Percentiles rank a stretch among this genome's conserved stretches.
Conservation (phyloP, 2,888 invertebrate genomes). For the Eristalis pertinax region DNA sequence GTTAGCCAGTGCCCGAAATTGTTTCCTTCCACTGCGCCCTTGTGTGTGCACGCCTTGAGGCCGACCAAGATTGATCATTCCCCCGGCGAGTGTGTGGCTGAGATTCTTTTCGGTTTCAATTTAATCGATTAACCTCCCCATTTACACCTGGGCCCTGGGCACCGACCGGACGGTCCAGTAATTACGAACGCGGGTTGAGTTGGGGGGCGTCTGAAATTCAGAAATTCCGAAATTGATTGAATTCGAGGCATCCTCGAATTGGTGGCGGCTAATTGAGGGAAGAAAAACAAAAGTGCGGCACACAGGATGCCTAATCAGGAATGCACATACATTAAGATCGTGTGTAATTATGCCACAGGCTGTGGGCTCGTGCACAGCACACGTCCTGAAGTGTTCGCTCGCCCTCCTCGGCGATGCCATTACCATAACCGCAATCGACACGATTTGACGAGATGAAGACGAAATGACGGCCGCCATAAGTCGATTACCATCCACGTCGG, state of each 20-base stretch:
- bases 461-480: constrained; percentile 26
- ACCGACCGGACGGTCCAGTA: background rate
- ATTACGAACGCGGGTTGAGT: too few relatives aligned
- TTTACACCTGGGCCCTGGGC: constrained; percentile 42
- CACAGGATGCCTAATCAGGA: constrained; percentile 29
- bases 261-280: constrained; percentile 24
- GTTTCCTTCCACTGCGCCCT: constrained; percentile 38
- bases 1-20: constrained; percentile 21
- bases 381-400: constrained; percentile 7
- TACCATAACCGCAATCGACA: constrained; percentile 55
- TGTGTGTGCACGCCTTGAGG: background rate
- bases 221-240: too few relatives aligned
- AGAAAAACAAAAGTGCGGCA: background rate
- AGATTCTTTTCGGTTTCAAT: background rate
- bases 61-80: constrained; percentile 47
- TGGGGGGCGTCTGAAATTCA: background rate
- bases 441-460: background rate
- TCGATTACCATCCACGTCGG: constrained; percentile 42
- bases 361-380: constrained; percentile 17
- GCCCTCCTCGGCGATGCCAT: constrained; percentile 37
- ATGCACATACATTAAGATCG: constrained; percentile 59
- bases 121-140: constrained; percentile 45
- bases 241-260: constrained; percentile 28
- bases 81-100: constrained; percentile 2
- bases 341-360: constrained; percentile 54